phyloP scores from a whole-genome alignment of 2,113 vertebrate genomes.

The Mormyrus iriodes region DNA sequence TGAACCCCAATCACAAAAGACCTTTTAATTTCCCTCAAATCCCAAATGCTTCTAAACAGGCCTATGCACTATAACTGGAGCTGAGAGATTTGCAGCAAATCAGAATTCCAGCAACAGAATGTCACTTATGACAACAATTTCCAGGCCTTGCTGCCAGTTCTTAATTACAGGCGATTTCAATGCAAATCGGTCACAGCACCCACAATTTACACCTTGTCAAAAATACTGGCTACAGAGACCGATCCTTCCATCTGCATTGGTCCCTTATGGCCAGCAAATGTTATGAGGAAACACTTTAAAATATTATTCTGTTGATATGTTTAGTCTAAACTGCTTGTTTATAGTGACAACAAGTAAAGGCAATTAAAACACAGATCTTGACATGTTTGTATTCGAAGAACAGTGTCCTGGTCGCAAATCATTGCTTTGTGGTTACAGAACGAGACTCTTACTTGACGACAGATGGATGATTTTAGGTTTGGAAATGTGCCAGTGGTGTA shows the following conservation, averaged over 20 bases:
- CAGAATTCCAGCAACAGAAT: slow-evolving; percentile 19
- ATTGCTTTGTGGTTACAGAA: not conserved
- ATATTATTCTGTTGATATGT: not conserved
- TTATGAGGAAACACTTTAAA: slow-evolving; percentile 11
- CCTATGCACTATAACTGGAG: not conserved
- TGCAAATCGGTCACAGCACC: slow-evolving; percentile 13
- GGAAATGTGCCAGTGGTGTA: not conserved
- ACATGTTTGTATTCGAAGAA: not conserved
- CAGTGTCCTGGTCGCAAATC: not conserved
- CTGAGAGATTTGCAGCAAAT: slow-evolving; percentile 14
- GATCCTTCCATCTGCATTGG: not conserved
- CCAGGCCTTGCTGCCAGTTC: slow-evolving; percentile 10
- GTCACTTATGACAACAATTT: slow-evolving; percentile 17
- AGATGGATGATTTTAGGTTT: not conserved
- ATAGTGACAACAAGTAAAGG: not conserved
- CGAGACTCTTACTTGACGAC: not conserved
- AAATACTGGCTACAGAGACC: not conserved
- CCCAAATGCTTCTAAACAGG: slow-evolving; percentile 1
- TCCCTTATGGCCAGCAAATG: not conserved
- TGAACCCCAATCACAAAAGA: not conserved
- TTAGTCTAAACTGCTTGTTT: not conserved
- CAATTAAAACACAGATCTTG: not conserved
- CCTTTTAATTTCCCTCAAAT: slow-evolving; percentile 13
- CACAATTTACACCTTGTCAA: slow-evolving; percentile 22
- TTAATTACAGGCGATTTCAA: slow-evolving; percentile 25